A percentile compares a stretch with the other conserved stretches of the same genome.
These are phyloP conservation scores for Amphipoea oculea DNA, from an alignment of 2,888 invertebrate species.

Conservation along the genomic window DNA sequence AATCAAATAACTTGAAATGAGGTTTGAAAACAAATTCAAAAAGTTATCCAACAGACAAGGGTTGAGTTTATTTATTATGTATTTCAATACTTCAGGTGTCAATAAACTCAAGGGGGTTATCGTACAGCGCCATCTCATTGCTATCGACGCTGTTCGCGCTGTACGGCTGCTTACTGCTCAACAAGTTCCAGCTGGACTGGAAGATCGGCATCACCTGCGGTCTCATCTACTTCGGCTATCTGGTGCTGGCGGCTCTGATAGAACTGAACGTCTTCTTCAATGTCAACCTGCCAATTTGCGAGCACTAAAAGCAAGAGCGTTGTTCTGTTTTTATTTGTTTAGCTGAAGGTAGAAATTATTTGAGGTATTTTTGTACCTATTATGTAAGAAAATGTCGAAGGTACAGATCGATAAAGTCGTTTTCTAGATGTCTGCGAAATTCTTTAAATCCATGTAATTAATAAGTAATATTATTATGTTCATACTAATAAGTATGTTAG, in stretches of 20 bases:
- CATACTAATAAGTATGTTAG: constrained; percentile 11
- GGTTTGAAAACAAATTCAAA: not conserved
- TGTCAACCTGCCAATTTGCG: constrained; percentile 94
- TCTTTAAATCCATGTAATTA: not conserved
- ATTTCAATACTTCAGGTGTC: constrained; percentile 85
- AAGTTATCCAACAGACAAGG: not conserved
- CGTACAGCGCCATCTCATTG: constrained; percentile 94
- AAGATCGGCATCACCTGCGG: constrained; percentile 93
- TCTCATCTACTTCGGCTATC: constrained; percentile 92
- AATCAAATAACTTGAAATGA: not conserved
- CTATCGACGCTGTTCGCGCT: constrained; percentile 93
- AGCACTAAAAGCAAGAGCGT: constrained; percentile 76
- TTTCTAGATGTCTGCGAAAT: not conserved
- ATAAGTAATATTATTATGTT: constrained; percentile 1
- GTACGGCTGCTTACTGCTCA: constrained; percentile 92
- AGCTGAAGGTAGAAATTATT: not conserved
- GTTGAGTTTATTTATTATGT: no score
- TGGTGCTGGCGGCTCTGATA: constrained; percentile 92
- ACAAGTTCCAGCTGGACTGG: constrained; percentile 93
- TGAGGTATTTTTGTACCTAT: not conserved
- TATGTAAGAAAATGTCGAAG: not conserved
- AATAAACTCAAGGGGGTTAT: constrained; percentile 94
- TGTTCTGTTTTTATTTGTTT: not conserved
- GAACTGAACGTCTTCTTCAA: constrained; percentile 94
- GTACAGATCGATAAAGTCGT: not conserved